Evolutionary conservation across 2,797 vertebrate genomes (phyloP).

Genomic region (Spea hammondii): DNA sequence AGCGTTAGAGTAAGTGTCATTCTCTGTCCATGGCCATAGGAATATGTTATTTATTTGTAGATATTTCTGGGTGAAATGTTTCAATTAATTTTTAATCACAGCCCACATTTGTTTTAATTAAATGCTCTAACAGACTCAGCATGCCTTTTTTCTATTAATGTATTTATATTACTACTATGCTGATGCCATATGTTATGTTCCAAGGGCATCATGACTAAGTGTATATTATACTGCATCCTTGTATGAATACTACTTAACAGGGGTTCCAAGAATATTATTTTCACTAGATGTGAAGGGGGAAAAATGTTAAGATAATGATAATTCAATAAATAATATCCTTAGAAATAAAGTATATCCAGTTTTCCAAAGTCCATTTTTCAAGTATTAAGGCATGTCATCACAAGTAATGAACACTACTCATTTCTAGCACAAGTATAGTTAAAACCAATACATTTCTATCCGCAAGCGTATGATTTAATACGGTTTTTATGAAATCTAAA

Average conservation of each 20-base stretch:
- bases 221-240: not conserved
- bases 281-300: not conserved
- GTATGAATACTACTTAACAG: not conserved
- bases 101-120: slow-evolving; percentile 56
- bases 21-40: too few relatives aligned
- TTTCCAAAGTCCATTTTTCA: not conserved
- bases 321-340: not conserved
- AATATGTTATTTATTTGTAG: too few relatives aligned
- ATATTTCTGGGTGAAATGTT: too few relatives aligned
- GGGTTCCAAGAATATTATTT: not conserved
- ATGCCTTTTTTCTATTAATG: slow-evolving; percentile 1
- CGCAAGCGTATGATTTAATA: too few relatives aligned
- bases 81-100: too few relatives aligned
- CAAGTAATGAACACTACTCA: too few relatives aligned
- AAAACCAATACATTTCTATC: too few relatives aligned
- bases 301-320: not conserved
- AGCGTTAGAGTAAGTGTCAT: too few relatives aligned
- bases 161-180: slow-evolving; percentile 57
- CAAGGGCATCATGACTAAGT: slow-evolving; percentile 61
- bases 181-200: slow-evolving; percentile 57
- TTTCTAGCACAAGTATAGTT: too few relatives aligned
- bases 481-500: too few relatives aligned
- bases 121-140: slow-evolving; percentile 57
- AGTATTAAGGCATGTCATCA: not conserved
- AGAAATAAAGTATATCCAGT: not conserved